Evolutionary conservation across 2,113 vertebrate species (phyloP).

Genomic region (Prunella himalayana): DNA sequence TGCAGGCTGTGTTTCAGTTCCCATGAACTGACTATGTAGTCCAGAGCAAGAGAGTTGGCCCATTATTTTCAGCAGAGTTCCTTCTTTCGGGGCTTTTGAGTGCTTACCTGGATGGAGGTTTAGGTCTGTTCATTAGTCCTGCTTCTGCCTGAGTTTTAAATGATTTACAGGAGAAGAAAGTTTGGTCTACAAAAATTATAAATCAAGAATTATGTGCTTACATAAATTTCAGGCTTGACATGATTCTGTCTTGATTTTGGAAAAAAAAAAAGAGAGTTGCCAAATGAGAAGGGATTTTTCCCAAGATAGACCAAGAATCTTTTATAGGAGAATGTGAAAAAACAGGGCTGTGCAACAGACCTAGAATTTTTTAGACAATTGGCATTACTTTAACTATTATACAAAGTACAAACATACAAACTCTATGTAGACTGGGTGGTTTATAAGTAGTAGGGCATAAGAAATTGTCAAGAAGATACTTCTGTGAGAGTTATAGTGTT

Average conservation of each 20-base stretch:
- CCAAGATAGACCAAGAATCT: not conserved
- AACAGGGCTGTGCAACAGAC: not conserved
- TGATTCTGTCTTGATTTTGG: not conserved
- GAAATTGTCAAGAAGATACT: not conserved
- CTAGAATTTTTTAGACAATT: not conserved
- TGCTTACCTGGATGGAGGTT: not conserved
- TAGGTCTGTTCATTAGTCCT: not conserved
- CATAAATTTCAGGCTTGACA: not conserved
- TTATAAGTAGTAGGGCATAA: not conserved
- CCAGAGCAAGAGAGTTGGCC: not conserved
- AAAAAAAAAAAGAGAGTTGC: not conserved
- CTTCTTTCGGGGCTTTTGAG: not conserved
- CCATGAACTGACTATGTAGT: not conserved
- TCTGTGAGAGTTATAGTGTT: not conserved
- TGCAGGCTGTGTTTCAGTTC: not conserved
- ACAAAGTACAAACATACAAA: not conserved
- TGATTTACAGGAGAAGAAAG: not conserved
- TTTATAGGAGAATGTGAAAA: not conserved
- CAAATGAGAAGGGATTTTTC: not conserved
- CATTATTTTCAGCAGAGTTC: not conserved
- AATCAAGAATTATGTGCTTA: not conserved
- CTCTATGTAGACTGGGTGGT: not conserved
- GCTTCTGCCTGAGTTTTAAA: not conserved
- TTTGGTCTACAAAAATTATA: not conserved
- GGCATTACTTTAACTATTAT: not conserved